A percentile compares a stretch with the other conserved stretches of the same genome.
phyloP scores from a whole-genome alignment of 2,888 invertebrate genomes.

The Gastracanthus pulcherrimus region DNA sequence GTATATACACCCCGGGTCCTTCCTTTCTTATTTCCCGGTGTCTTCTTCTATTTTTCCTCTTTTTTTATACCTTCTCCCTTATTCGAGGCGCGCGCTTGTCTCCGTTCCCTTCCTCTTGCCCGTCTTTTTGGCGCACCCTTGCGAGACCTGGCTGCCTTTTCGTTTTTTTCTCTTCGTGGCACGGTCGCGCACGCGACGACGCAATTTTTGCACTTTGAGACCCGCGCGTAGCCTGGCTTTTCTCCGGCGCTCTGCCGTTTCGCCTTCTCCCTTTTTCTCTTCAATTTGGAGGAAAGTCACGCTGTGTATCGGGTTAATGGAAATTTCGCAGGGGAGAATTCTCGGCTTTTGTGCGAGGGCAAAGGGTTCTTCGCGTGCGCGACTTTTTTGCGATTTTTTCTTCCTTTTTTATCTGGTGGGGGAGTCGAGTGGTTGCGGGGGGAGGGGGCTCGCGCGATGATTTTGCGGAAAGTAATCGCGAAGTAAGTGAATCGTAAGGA shows the following conservation, averaged over 20 bases:
- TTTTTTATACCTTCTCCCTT: constrained; percentile 30
- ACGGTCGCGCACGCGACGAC: background rate
- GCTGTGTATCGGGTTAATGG: constrained; percentile 42
- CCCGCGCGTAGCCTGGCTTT: background rate
- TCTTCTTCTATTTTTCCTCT: too few relatives aligned
- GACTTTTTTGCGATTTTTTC: too few relatives aligned
- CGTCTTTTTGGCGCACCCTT: constrained; percentile 2
- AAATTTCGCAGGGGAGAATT: constrained; percentile 13
- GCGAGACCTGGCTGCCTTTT: background rate
- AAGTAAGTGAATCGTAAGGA: background rate
- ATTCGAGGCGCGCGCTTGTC: background rate
- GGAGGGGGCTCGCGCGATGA: background rate
- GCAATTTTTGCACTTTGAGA: constrained; percentile 47
- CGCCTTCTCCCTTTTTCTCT: background rate
- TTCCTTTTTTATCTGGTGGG: too few relatives aligned
- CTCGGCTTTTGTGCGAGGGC: background rate
- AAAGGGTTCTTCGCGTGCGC: too few relatives aligned
- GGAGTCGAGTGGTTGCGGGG: too few relatives aligned
- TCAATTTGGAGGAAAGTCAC: constrained; percentile 39
- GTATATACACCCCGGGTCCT: background rate
- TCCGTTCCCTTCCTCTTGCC: background rate
- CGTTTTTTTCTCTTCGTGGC: background rate
- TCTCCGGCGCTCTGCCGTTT: background rate
- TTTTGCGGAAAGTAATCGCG: background rate
- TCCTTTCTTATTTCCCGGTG: background rate